Evolutionary conservation across 2,888 invertebrate species (phyloP), one percentile per base, ranked within the genome.

Genomic region (Papilio elwesi): DNA sequence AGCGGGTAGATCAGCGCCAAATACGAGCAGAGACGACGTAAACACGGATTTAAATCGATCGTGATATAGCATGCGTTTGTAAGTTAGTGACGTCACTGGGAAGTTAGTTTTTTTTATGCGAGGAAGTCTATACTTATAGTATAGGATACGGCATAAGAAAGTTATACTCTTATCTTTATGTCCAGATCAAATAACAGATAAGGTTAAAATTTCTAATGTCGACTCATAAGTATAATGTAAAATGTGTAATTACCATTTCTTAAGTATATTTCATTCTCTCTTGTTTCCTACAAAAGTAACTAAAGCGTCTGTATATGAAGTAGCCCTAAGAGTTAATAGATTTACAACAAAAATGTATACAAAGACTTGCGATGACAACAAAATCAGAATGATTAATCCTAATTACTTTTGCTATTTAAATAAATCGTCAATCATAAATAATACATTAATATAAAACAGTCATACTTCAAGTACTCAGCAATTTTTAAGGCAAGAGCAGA

Each of bases 1-100:
- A 68, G 43, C 47, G 9, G 36, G 43, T 63, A 72, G 72, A 68
- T 72, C 72, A 68, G 15, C 63, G 55, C 72, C 72, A 73, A 73
- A 73, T 68, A 68, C 62, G 72, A 64, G 36, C 63, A 63, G 62
- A 55, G 47, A 55, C 68, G 48, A 13, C 9, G 53, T 9, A 67
- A 47, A 68, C 68, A 43, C 55, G 53, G 64, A 73, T 62, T 63
- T 26, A 26, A 71, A 43, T 47, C 26, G 49, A 9, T 11, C 16
- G 26, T 48, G 70, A 64, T 67, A 66, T 3, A 51, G 52, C 26
- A 71, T 52, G 43, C n/a, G 4, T 55, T 57, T 12, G 36, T 59
- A 38, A 51, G 16, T 57, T 48, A 10, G 66, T 71, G 71, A 71
- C 66, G 71, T 71, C 70, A 38, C 8, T n/a, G 64, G 70, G 64